A percentile compares a stretch with the other conserved stretches of the same genome.
phyloP scores from a whole-genome alignment of 1,140 invertebrate species.

The Halictus rubicundus region DNA sequence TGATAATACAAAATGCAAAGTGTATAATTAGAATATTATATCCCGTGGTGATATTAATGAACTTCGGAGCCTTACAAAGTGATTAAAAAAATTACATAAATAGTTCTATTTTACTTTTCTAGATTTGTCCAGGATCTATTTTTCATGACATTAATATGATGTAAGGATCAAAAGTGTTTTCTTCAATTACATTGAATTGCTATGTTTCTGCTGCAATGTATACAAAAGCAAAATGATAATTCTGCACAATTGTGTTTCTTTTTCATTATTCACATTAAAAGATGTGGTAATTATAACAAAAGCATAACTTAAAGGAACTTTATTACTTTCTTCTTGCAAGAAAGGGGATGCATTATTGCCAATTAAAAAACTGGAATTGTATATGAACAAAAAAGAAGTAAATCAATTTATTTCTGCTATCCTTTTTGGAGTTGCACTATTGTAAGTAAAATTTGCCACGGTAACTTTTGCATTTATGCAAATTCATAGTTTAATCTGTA shows the following conservation, averaged over 20 bases:
- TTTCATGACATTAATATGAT: slow-evolving; percentile 3
- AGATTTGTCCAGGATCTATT: slow-evolving; percentile 2
- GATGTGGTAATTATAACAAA: not conserved
- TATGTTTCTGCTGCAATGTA: not conserved
- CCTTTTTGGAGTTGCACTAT: not conserved
- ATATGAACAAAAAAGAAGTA: not conserved
- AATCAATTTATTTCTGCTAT: not conserved
- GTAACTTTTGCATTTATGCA: not conserved
- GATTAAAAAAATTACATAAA: slow-evolving; percentile 32
- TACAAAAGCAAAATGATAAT: not conserved
- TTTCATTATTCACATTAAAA: not conserved
- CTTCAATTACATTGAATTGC: not conserved
- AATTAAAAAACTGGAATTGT: not conserved
- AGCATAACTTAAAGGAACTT: not conserved
- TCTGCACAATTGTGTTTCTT: not conserved
- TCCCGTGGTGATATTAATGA: slow-evolving; percentile 21
- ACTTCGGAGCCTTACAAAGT: slow-evolving; percentile 43
- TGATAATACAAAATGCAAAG: slow-evolving; percentile 23
- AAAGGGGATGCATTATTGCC: not conserved
- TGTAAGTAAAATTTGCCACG: slow-evolving; percentile 15
- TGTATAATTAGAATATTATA: slow-evolving; percentile 42
- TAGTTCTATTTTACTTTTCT: slow-evolving; percentile 12
- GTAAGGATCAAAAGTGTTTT: not conserved
- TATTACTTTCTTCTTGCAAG: not conserved
- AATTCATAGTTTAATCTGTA: slow-evolving; percentile 14